Evolutionary conservation across 1,140 invertebrate species (phyloP).

Genomic region (Atopsyche davidsoni): DNA sequence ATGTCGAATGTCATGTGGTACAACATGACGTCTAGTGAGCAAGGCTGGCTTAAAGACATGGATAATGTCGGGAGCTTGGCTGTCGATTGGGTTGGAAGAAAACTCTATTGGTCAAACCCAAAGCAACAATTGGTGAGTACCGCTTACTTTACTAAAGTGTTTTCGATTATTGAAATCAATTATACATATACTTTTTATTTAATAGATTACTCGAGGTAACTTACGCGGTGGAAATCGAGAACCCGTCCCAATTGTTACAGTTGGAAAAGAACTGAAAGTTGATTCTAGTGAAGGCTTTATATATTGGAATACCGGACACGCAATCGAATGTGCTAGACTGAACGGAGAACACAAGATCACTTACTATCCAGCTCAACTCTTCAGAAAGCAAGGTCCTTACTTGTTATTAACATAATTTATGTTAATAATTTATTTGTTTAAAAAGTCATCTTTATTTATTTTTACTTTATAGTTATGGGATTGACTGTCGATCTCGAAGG

Average conservation of each 20-base stretch:
- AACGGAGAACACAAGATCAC: conserved; percentile 70
- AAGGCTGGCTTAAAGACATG: conserved; percentile 54
- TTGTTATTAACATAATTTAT: conserved; percentile 1
- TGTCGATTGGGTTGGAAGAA: conserved; percentile 82
- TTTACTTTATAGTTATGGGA: conserved; percentile 61
- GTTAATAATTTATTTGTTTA: background rate
- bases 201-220: conserved; percentile 61
- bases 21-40: conserved; percentile 55
- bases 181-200: background rate
- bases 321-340: conserved; percentile 69
- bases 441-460: conserved; percentile 5
- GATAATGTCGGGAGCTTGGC: conserved; percentile 71
- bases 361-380: conserved; percentile 68
- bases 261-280: conserved; percentile 72
- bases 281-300: conserved; percentile 76
- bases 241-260: conserved; percentile 67
- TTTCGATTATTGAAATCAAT: background rate
- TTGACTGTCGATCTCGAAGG: conserved; percentile 72
- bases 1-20: conserved; percentile 64
- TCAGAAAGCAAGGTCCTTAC: conserved; percentile 64
- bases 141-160: conserved; percentile 6
- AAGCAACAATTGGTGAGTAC: conserved; percentile 68
- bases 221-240: conserved; percentile 64
- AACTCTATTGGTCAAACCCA: conserved; percentile 85
- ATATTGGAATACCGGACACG: conserved; percentile 82